These are phyloP conservation scores for Eudemis profundana DNA, from an alignment of 2,888 invertebrate genomes.

Conservation along the genomic window DNA sequence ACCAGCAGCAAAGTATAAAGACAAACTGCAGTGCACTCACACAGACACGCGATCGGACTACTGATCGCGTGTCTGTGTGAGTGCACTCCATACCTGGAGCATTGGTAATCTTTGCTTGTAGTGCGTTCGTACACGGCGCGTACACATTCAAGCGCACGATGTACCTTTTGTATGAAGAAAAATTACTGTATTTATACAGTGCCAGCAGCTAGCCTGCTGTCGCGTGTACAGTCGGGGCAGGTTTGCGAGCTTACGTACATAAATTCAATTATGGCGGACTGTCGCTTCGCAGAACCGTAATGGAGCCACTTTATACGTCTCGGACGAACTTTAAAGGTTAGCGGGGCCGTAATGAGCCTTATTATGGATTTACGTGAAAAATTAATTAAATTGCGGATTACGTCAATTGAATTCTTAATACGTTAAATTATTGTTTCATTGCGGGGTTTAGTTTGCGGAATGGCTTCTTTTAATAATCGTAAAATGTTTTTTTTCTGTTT, in stretches of 20 bases:
- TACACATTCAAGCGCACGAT: too few relatives aligned
- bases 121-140: too few relatives aligned
- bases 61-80: too few relatives aligned
- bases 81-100: too few relatives aligned
- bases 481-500: conserved; percentile 9
- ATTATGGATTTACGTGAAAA: conserved; percentile 27
- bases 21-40: too few relatives aligned
- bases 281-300: conserved; percentile 62
- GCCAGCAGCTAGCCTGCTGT: conserved; percentile 9
- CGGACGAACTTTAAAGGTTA: conserved; percentile 39
- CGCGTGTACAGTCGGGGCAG: background rate
- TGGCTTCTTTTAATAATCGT: conserved; percentile 13
- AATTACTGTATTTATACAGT: conserved; percentile 1
- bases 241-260: conserved; percentile 49
- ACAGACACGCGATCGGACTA: too few relatives aligned
- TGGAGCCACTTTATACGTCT: conserved; percentile 43
- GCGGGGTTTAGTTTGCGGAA: background rate
- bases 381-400: conserved; percentile 31
- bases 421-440: conserved; percentile 20
- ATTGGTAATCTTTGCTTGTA: too few relatives aligned
- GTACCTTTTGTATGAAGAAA: too few relatives aligned
- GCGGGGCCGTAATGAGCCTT: conserved; percentile 14
- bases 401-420: conserved; percentile 27
- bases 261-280: conserved; percentile 67
- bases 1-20: too few relatives aligned